Conservation (phyloP, 2,113 vertebrate species). For the Antigone vipio region DNA sequence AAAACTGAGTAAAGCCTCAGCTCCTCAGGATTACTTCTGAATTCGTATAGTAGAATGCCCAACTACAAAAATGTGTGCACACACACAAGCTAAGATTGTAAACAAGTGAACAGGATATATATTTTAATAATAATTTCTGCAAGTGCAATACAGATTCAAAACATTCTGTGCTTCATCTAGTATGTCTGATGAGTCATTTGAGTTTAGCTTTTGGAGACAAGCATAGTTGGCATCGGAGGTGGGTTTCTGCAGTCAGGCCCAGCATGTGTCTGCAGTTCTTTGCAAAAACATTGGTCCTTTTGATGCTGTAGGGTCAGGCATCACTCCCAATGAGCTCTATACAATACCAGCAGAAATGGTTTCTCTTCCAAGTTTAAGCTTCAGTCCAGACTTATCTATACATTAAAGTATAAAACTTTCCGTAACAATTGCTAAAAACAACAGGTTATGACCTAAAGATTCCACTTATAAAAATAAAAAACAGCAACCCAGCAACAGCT, state of each 20-base stretch:
- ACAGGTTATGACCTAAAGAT: background rate
- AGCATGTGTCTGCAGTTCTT: background rate
- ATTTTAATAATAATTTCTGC: background rate
- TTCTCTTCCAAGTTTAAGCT: background rate
- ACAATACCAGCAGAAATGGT: background rate
- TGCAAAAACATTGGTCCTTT: background rate
- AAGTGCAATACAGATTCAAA: background rate
- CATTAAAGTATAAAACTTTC: background rate
- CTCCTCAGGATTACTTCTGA: background rate
- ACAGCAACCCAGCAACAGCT: background rate
- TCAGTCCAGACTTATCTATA: background rate
- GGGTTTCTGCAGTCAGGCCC: background rate
- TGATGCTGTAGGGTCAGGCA: background rate
- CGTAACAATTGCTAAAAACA: background rate
- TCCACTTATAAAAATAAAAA: background rate
- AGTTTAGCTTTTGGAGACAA: background rate
- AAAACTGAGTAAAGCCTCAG: background rate
- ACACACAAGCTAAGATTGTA: background rate
- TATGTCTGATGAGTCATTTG: background rate
- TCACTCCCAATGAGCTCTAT: background rate
- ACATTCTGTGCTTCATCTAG: background rate
- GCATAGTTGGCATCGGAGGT: background rate
- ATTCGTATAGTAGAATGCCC: background rate
- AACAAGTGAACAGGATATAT: background rate
- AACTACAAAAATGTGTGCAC: background rate